Conservation (phyloP, 37 sponge, comb jelly and placozoan genomes). For the Eunapius fragilis region DNA sequence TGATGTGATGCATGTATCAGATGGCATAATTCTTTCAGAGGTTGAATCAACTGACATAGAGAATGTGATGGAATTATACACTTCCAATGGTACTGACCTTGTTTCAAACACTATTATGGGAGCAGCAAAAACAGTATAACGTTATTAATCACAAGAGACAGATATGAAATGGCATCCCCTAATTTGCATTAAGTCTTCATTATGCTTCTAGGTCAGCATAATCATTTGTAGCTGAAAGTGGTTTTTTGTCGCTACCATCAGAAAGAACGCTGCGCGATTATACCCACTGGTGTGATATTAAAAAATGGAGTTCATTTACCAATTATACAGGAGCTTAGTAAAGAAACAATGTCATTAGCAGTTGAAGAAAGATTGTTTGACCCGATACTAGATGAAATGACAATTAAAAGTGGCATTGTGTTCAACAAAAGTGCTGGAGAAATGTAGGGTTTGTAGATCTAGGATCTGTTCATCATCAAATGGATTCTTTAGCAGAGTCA, state of each 20-base stretch:
- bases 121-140: conserved; percentile 32
- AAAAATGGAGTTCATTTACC: neutral
- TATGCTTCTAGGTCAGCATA: neutral
- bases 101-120: conserved; percentile 14
- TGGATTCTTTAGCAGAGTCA: neutral
- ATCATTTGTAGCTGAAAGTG: neutral
- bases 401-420: conserved; percentile 10
- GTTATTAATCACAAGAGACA: conserved; percentile 13
- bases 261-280: conserved; percentile 17
- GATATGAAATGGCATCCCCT: conserved; percentile 4
- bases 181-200: neutral
- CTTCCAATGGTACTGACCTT: neutral
- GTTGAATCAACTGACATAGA: neutral
- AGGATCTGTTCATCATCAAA: neutral
- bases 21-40: neutral
- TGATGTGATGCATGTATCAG: too few relatives aligned
- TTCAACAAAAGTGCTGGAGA: conserved; percentile 2
- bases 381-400: conserved; percentile 18
- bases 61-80: neutral
- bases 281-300: conserved; percentile 14
- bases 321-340: neutral
- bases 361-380: conserved; percentile 4
- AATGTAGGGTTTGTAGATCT: conserved; percentile 16
- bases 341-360: neutral
- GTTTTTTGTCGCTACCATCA: conserved; percentile 7